A percentile compares a stretch with the other conserved stretches of the same genome.
phyloP scores from a whole-genome alignment of 2,113 vertebrate species.

The Ailurus styani region DNA sequence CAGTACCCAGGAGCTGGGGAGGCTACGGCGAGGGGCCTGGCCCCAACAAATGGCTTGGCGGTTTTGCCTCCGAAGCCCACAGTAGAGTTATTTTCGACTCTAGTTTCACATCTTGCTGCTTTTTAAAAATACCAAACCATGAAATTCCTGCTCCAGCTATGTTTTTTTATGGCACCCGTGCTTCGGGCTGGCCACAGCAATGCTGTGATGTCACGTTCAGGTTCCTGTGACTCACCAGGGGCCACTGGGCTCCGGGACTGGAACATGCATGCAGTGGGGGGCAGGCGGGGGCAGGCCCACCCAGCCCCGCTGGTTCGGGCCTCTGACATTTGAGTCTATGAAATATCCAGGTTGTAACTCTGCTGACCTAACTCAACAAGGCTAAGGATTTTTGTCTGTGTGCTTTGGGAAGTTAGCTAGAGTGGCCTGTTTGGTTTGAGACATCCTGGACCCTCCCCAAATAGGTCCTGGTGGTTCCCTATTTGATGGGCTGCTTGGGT shows the following conservation, averaged over 20 bases:
- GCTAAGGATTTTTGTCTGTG: not conserved
- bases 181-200: constrained; percentile 20
- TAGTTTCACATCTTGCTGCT: constrained; percentile 56
- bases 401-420: not conserved
- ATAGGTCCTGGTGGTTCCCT: not conserved
- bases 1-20: not conserved
- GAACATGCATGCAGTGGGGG: not conserved
- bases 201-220: not conserved
- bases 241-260: not conserved
- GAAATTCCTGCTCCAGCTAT: constrained; percentile 44
- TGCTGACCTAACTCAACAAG: not conserved
- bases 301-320: not conserved
- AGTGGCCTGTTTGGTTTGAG: not conserved
- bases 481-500: not conserved
- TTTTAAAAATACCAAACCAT: constrained; percentile 60
- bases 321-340: not conserved
- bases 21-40: not conserved
- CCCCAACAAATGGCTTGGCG: not conserved
- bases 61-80: constrained; percentile 43
- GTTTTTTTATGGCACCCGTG: constrained; percentile 10
- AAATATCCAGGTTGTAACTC: not conserved
- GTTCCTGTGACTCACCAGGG: not conserved
- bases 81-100: constrained; percentile 63
- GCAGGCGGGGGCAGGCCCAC: not conserved
- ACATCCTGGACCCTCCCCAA: no score